Conservation (phyloP, 2,113 vertebrate species). For the Corythornis vintsioides region DNA sequence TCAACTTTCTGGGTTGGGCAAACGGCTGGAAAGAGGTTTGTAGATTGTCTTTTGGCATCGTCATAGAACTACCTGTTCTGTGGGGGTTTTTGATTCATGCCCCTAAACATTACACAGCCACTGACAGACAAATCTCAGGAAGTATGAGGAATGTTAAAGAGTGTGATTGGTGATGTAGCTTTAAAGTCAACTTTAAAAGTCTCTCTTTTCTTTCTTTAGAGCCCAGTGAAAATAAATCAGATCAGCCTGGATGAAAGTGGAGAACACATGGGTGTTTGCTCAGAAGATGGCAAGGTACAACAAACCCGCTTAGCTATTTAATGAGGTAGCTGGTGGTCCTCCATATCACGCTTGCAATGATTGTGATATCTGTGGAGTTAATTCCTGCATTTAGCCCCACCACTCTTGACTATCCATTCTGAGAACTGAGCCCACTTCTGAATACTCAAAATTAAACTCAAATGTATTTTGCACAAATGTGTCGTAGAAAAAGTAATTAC, state of each 20-base stretch:
- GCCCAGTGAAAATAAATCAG: slow-evolving; percentile 98
- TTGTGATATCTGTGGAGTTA: background rate
- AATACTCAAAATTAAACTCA: slow-evolving; percentile 75
- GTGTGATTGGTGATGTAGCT: background rate
- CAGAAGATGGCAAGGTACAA: slow-evolving; percentile 96
- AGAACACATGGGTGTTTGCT: slow-evolving; percentile 95
- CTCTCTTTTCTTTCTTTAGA: slow-evolving; percentile 73
- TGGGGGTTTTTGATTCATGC: background rate
- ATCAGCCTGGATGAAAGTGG: slow-evolving; percentile 98
- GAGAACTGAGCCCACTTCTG: slow-evolving; percentile 46
- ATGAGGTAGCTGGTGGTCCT: background rate
- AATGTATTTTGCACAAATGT: slow-evolving; percentile 77
- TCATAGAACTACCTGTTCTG: background rate
- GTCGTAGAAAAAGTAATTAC: slow-evolving; percentile 80
- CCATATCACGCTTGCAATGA: background rate
- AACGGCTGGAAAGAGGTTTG: background rate
- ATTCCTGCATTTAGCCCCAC: background rate
- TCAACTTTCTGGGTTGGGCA: background rate
- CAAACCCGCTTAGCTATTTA: background rate
- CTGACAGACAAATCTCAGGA: background rate
- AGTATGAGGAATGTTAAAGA: background rate
- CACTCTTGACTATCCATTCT: slow-evolving; percentile 28
- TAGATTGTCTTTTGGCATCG: background rate
- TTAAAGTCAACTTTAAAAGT: background rate
- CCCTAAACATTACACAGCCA: background rate